These are phyloP conservation scores for Pseudomyrmex sp. DNA, from an alignment of 1,140 invertebrate genomes.

Conservation along the genomic window DNA sequence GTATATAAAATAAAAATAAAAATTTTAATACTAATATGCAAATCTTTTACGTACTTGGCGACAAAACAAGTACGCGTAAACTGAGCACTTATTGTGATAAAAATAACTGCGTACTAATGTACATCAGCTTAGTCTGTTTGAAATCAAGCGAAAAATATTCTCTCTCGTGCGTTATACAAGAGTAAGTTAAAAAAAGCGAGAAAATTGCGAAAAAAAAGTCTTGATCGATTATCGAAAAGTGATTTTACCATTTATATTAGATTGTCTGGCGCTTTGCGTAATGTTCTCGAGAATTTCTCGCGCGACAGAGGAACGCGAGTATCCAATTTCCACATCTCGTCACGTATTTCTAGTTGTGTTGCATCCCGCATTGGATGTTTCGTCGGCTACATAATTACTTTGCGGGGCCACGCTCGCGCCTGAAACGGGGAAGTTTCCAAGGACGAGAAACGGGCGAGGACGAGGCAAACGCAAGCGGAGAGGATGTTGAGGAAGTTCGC, in stretches of 20 bases:
- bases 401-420: constrained; percentile 13
- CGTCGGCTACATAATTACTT: constrained; percentile 52
- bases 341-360: constrained; percentile 39
- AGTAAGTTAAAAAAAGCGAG: background rate
- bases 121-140: too few relatives aligned
- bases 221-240: constrained; percentile 10
- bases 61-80: too few relatives aligned
- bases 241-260: background rate
- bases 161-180: too few relatives aligned
- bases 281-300: background rate
- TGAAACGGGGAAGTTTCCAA: constrained; percentile 37
- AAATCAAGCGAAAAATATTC: too few relatives aligned
- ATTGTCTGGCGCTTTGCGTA: background rate
- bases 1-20: too few relatives aligned
- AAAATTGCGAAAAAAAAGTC: background rate
- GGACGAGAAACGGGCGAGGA: background rate
- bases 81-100: too few relatives aligned
- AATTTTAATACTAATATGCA: too few relatives aligned
- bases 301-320: background rate
- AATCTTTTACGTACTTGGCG: too few relatives aligned
- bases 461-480: background rate
- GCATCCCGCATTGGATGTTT: constrained; percentile 43
- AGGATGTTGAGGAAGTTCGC: constrained; percentile 49
- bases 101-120: too few relatives aligned
- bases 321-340: constrained; percentile 28